These are phyloP conservation scores for Oryzias celebensis DNA, from an alignment of 2,113 vertebrate species.

Conservation along the genomic window DNA sequence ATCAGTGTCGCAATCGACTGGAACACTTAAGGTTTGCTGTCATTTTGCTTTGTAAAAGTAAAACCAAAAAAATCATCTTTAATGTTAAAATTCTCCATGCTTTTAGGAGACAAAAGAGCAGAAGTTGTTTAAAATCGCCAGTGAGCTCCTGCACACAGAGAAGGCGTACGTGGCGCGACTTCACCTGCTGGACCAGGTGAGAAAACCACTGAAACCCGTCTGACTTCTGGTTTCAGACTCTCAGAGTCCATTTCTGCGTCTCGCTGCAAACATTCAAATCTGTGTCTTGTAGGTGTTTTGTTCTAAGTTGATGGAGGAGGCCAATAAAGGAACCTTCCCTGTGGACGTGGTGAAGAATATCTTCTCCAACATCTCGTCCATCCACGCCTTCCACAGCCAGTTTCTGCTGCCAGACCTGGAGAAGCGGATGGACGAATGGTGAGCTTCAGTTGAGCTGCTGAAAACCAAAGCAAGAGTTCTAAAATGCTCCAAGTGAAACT, in stretches of 20 bases:
- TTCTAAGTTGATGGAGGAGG: constrained; percentile 89
- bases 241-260: background rate
- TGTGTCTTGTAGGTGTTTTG: constrained; percentile 83
- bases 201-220: background rate
- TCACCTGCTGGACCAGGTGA: constrained; percentile 85
- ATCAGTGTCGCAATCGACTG: no score
- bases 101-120: constrained; percentile 91
- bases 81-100: background rate
- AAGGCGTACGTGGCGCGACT: constrained; percentile 90
- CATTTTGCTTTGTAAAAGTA: background rate
- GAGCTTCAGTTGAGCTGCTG: constrained; percentile 49
- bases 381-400: constrained; percentile 92
- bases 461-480: background rate
- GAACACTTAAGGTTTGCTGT: background rate
- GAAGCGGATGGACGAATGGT: constrained; percentile 98
- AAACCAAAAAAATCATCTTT: background rate
- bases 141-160: constrained; percentile 93
- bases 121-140: constrained; percentile 95
- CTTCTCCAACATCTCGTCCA: constrained; percentile 97
- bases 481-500: background rate
- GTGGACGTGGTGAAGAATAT: constrained; percentile 94
- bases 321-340: constrained; percentile 90
- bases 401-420: constrained; percentile 96
- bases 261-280: background rate
- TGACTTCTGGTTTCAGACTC: constrained; percentile 19